phyloP scores from a whole-genome alignment of 1,140 invertebrate genomes.

The Bombus superbus region DNA sequence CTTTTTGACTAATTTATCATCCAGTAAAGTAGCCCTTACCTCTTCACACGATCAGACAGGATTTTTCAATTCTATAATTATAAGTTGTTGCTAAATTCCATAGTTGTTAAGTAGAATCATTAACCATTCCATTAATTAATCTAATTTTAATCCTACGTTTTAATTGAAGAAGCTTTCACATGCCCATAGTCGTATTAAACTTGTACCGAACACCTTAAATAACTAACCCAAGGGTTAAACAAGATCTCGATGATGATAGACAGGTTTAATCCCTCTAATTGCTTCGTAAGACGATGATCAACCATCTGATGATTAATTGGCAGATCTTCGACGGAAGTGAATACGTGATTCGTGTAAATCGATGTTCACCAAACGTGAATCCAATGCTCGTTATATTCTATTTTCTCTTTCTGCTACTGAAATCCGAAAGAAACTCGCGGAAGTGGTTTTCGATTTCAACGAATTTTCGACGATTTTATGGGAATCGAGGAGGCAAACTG shows the following conservation, averaged over 20 bases:
- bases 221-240: constrained; percentile 10
- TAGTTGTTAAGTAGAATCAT: not conserved
- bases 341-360: constrained; percentile 2
- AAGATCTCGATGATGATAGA: constrained; percentile 29
- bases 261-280: constrained; percentile 29
- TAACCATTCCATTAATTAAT: not conserved
- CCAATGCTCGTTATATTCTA: not conserved
- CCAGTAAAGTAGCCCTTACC: not conserved
- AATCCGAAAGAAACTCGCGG: not conserved
- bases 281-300: constrained; percentile 1
- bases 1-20: not conserved
- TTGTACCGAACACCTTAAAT: not conserved
- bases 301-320: constrained; percentile 19
- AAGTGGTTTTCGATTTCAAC: not conserved
- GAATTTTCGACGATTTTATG: not conserved
- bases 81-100: not conserved
- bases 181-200: not conserved
- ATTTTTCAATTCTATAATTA: not conserved
- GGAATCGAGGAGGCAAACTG: not conserved
- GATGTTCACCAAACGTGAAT: not conserved
- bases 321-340: constrained; percentile 4
- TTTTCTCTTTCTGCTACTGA: not conserved
- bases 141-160: not conserved
- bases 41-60: no score
- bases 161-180: not conserved